phyloP scores from a whole-genome alignment of 2,888 invertebrate species.

The Isotomurus palustris region DNA sequence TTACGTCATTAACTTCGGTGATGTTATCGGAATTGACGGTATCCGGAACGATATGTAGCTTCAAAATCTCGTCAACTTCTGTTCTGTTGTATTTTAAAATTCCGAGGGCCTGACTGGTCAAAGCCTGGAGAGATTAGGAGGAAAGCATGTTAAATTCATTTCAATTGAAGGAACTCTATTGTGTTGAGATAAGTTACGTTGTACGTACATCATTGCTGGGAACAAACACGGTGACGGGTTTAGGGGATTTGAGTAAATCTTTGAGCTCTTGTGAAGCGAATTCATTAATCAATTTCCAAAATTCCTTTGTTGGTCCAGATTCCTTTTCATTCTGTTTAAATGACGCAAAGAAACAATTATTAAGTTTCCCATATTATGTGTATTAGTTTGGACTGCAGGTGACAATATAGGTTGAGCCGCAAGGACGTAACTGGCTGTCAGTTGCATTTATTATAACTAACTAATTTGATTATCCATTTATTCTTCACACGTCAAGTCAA shows the following conservation, averaged over 20 bases:
- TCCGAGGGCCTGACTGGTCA: conserved; percentile 21
- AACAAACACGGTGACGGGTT: conserved; percentile 71
- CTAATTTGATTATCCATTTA: too few relatives aligned
- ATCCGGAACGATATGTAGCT: conserved; percentile 32
- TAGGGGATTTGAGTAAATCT: conserved; percentile 60
- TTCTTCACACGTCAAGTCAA: too few relatives aligned
- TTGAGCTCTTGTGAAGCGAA: conserved; percentile 67
- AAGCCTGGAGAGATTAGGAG: conserved; percentile 32
- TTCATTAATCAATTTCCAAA: conserved; percentile 75
- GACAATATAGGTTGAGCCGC: too few relatives aligned
- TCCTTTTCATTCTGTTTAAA: conserved; percentile 60
- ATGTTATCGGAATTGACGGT: conserved; percentile 36
- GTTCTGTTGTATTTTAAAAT: conserved; percentile 32
- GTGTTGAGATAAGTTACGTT: neutral
- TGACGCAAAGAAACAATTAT: too few relatives aligned
- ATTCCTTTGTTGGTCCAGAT: conserved; percentile 71
- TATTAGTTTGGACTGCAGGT: too few relatives aligned
- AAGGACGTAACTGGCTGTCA: too few relatives aligned
- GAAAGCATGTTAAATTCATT: neutral
- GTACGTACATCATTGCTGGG: conserved; percentile 65
- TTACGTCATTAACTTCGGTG: conserved; percentile 37
- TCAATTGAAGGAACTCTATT: neutral
- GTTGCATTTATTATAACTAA: too few relatives aligned
- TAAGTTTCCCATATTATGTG: too few relatives aligned
- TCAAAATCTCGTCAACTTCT: conserved; percentile 36